Evolutionary conservation across 2,113 vertebrate genomes (phyloP).

Genomic region (Lichenostomus cassidix): DNA sequence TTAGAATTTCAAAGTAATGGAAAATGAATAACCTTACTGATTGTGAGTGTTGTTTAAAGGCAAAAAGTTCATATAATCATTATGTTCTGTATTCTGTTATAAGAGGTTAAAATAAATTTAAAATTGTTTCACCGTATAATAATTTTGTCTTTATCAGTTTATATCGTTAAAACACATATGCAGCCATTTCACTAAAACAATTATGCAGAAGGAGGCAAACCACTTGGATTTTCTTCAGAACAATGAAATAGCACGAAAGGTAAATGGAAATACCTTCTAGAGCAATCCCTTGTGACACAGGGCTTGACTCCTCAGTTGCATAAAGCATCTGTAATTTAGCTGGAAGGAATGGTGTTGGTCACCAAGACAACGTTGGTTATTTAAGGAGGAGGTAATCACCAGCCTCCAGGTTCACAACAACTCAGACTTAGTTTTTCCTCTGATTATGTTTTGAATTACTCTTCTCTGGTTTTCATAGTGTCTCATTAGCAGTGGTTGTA

Average conservation of each 20-base stretch:
- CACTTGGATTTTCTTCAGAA: not conserved
- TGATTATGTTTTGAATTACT: not conserved
- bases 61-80: not conserved
- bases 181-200: not conserved
- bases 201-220: not conserved
- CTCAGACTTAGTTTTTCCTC: not conserved
- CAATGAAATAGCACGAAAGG: not conserved
- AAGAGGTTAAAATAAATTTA: conserved; percentile 10
- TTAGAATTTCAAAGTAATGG: not conserved
- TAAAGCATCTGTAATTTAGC: conserved; percentile 8
- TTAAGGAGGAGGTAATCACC: conserved; percentile 3
- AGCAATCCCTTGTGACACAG: not conserved
- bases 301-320: not conserved
- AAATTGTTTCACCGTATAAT: not conserved
- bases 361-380: not conserved
- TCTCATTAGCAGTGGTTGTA: not conserved
- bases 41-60: not conserved
- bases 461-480: not conserved
- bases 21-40: not conserved
- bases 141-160: conserved; percentile 10
- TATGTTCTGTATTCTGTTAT: not conserved
- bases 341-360: not conserved
- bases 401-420: not conserved
- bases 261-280: not conserved
- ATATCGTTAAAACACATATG: not conserved